A percentile compares a stretch with the other conserved stretches of the same genome.
These are phyloP conservation scores for Smutsia gigantea DNA, from an alignment of 2,797 vertebrate genomes.

Conservation along the genomic window DNA sequence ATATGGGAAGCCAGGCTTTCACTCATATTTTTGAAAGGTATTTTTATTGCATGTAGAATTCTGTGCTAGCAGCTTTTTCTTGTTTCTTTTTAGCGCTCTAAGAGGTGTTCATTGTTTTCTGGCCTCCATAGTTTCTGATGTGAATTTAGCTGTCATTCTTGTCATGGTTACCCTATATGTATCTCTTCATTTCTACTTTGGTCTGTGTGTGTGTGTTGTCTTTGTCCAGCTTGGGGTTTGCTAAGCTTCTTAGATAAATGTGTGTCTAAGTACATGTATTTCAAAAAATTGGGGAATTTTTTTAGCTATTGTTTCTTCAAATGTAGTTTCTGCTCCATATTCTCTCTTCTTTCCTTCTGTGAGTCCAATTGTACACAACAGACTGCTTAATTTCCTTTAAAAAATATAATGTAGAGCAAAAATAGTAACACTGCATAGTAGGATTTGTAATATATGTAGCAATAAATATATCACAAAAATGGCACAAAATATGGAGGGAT, in stretches of 20 bases:
- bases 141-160: not conserved
- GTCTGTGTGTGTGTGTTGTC: not conserved
- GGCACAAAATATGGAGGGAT: not conserved
- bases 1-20: not conserved
- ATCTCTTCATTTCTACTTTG: not conserved
- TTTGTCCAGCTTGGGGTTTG: not conserved
- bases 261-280: not conserved
- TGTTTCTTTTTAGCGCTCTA: not conserved
- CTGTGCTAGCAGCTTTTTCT: not conserved
- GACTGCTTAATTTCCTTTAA: not conserved
- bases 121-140: not conserved
- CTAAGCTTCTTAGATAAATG: not conserved
- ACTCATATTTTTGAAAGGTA: not conserved
- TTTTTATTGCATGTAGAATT: constrained; percentile 12
- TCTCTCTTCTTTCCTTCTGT: not conserved
- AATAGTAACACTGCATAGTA: not conserved
- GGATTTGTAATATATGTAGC: not conserved
- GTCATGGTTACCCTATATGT: not conserved
- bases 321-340: not conserved
- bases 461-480: not conserved
- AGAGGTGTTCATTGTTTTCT: not conserved
- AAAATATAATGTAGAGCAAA: constrained; percentile 37
- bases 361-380: not conserved
- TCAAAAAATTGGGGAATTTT: not conserved
- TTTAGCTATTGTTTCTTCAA: constrained; percentile 5